Evolutionary conservation across 2,113 vertebrate genomes (phyloP).

Genomic region (Harpagus bidentatus): DNA sequence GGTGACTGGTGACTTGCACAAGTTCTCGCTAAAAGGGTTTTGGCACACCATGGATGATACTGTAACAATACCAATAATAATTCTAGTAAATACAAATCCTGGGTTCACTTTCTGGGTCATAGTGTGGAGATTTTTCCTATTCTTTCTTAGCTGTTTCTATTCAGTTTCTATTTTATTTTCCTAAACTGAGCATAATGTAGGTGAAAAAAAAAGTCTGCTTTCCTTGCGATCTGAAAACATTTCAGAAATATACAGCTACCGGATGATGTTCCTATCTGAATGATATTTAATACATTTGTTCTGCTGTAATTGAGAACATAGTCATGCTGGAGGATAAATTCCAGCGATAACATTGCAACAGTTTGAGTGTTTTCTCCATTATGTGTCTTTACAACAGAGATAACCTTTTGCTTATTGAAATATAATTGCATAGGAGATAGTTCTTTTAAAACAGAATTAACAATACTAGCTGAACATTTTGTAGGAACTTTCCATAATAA

Average conservation of each 20-base stretch:
- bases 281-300: constrained; percentile 61
- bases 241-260: background rate
- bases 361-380: constrained; percentile 50
- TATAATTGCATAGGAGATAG: constrained; percentile 57
- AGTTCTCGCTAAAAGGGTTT: background rate
- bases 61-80: background rate
- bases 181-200: background rate
- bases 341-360: background rate
- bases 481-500: constrained; percentile 44
- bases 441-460: constrained; percentile 65
- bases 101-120: background rate
- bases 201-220: background rate
- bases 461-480: constrained; percentile 44
- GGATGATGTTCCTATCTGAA: constrained; percentile 19
- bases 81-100: background rate
- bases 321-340: constrained; percentile 38
- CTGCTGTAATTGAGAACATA: constrained; percentile 50
- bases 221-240: background rate
- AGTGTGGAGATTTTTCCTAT: background rate
- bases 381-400: constrained; percentile 59
- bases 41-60: background rate
- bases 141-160: background rate
- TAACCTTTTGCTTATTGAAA: constrained; percentile 74
- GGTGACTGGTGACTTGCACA: background rate
- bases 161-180: background rate